Percentiles rank a stretch among this genome's conserved stretches.
These are phyloP conservation scores for Crotalus horridus DNA, from an alignment of 2,113 vertebrate genomes.

Conservation along the genomic window DNA sequence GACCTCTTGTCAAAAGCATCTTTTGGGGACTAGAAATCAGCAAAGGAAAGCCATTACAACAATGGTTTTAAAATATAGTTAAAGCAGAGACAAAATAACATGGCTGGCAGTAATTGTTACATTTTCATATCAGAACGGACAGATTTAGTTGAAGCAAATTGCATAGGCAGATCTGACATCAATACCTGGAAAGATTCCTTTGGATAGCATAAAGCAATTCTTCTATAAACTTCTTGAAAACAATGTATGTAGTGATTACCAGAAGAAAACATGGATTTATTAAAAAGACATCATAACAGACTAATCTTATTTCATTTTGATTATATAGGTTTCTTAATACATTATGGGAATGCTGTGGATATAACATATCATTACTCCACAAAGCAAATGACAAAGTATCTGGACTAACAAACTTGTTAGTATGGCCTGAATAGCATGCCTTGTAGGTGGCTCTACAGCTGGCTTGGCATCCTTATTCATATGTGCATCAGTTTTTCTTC, in stretches of 20 bases:
- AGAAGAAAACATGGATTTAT: neutral
- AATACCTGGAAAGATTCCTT: neutral
- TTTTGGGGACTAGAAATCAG: neutral
- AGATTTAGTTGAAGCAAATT: neutral
- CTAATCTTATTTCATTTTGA: neutral
- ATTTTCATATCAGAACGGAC: neutral
- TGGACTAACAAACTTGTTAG: neutral
- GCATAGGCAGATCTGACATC: neutral
- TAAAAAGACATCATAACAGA: neutral
- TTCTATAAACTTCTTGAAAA: neutral
- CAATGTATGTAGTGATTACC: neutral
- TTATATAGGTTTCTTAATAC: neutral
- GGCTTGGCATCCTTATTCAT: neutral
- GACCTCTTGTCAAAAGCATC: neutral
- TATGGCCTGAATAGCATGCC: neutral
- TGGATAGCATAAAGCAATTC: neutral
- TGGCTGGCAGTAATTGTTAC: neutral
- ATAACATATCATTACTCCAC: neutral
- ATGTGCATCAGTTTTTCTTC: neutral
- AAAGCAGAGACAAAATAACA: neutral
- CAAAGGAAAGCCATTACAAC: slow-evolving; percentile 16
- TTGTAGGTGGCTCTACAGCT: neutral
- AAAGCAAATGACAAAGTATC: neutral
- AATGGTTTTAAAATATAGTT: slow-evolving; percentile 15
- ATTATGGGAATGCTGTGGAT: neutral